phyloP scores from a whole-genome alignment of 2,113 vertebrate genomes.

The Microtus richardsoni region DNA sequence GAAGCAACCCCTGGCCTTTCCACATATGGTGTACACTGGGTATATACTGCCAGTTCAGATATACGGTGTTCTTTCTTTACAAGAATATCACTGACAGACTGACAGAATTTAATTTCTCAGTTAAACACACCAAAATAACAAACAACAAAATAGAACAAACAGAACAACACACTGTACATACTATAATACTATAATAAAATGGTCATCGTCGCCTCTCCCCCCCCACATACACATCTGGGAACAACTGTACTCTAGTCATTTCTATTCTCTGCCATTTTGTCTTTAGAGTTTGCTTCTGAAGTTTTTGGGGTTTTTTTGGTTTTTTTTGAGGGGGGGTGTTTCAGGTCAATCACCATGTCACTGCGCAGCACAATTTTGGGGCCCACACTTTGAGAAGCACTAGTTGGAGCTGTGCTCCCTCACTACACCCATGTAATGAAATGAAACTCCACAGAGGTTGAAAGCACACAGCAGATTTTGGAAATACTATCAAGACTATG shows the following conservation, averaged over 20 bases:
- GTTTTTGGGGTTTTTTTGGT: no score
- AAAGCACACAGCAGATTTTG: not conserved
- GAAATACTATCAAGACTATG: not conserved
- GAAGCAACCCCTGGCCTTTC: not conserved
- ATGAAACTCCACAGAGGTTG: not conserved
- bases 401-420: not conserved
- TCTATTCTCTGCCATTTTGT: not conserved
- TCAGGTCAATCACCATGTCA: not conserved
- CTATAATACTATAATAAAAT: not conserved
- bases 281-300: not conserved
- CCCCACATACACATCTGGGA: not conserved
- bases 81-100: not conserved
- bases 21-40: fast-evolving
- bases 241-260: not conserved
- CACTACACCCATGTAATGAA: not conserved
- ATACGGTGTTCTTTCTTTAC: not conserved
- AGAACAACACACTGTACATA: not conserved
- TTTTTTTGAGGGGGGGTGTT: not conserved
- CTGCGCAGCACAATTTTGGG: not conserved
- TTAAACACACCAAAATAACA: not conserved
- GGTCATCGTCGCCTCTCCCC: fast-evolving
- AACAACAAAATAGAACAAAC: not conserved
- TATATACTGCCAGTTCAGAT: not conserved
- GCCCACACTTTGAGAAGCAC: not conserved
- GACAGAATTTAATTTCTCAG: not conserved